A percentile compares a stretch with the other conserved stretches of the same genome.
Evolutionary conservation across 2,888 invertebrate genomes (phyloP).

Genomic region (Stictocephala bisonia): DNA sequence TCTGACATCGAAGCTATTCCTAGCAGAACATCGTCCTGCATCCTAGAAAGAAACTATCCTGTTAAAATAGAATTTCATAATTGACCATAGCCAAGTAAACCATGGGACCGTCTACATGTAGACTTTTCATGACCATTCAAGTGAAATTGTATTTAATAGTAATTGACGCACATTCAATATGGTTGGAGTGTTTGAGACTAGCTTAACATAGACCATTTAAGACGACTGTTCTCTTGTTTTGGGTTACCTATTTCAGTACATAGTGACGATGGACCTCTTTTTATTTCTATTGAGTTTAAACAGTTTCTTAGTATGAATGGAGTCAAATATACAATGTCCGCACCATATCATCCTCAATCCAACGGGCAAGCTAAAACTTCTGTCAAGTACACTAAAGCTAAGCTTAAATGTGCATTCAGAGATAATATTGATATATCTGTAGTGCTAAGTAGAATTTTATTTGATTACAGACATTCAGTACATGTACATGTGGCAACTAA

Average conservation of each 20-base stretch:
- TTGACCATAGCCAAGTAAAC: constrained; percentile 52
- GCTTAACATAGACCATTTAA: constrained; percentile 29
- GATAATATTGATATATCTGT: neutral
- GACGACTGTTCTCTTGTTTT: constrained; percentile 40
- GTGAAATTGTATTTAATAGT: constrained; percentile 44
- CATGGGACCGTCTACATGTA: constrained; percentile 54
- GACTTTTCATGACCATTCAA: constrained; percentile 54
- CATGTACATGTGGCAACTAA: constrained; percentile 27
- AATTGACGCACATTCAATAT: constrained; percentile 54
- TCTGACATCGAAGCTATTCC: constrained; percentile 55
- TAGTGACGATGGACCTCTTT: constrained; percentile 37
- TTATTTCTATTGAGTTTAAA: constrained; percentile 45
- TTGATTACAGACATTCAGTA: constrained; percentile 26
- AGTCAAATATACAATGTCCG: neutral
- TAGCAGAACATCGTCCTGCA: constrained; percentile 56
- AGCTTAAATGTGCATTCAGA: constrained; percentile 14
- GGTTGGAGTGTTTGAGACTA: constrained; percentile 51
- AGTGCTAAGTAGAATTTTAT: constrained; percentile 16
- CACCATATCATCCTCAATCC: constrained; percentile 5
- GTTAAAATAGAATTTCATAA: constrained; percentile 47
- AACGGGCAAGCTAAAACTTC: constrained; percentile 46
- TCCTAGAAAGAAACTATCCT: constrained; percentile 44
- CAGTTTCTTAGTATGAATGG: constrained; percentile 20
- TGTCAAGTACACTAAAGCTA: constrained; percentile 39
- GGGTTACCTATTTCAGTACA: constrained; percentile 37